phyloP scores from a whole-genome alignment of 2,888 invertebrate genomes.

The Nomada hirtipes region DNA sequence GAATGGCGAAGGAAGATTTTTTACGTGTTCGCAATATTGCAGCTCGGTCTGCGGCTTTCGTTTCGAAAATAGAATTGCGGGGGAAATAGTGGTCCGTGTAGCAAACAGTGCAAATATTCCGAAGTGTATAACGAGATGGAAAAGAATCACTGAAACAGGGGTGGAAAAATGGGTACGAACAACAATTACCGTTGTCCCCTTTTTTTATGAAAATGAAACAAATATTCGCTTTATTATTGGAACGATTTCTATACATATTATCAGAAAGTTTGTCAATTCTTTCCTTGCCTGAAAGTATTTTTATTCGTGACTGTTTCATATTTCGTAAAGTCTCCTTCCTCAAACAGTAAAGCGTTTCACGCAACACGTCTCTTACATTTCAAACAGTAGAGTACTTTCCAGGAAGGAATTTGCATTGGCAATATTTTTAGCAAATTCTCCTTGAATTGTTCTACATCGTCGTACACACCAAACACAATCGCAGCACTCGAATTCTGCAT shows the following conservation, averaged over 20 bases:
- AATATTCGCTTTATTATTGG: too few species aligned
- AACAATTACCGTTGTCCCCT: too few species aligned
- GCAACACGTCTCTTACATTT: not conserved
- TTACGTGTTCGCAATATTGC: not conserved
- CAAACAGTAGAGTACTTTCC: not conserved
- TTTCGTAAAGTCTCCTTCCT: not conserved
- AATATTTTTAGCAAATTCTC: not conserved
- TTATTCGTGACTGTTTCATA: not conserved
- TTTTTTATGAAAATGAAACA: too few species aligned
- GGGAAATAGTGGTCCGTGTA: too few species aligned
- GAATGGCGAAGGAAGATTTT: not conserved
- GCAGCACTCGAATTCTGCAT: not conserved
- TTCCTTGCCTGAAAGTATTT: not conserved
- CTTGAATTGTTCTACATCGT: not conserved
- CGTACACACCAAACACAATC: conserved; percentile 2
- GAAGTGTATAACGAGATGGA: too few species aligned
- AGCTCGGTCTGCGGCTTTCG: not conserved
- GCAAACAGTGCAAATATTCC: too few species aligned
- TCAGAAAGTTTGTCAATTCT: not conserved
- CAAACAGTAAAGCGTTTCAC: not conserved
- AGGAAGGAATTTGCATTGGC: not conserved
- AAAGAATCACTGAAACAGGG: too few species aligned
- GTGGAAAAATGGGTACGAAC: too few species aligned
- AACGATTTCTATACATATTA: too few species aligned
- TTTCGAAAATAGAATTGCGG: too few species aligned